Evolutionary conservation across 2,113 vertebrate genomes (phyloP).

Genomic region (Henicopernis longicauda): DNA sequence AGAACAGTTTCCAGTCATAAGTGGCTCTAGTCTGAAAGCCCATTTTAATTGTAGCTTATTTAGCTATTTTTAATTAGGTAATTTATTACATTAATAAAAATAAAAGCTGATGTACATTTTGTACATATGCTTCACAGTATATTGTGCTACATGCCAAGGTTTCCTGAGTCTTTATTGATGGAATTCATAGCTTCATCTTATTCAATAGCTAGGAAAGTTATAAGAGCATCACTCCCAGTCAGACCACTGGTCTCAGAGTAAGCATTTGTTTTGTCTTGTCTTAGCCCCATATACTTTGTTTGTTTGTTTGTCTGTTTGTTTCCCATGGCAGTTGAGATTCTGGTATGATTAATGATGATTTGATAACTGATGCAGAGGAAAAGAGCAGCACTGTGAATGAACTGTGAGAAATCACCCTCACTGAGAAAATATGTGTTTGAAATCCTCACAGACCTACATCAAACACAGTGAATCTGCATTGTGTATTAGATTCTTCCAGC

Average conservation of each 20-base stretch:
- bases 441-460: neutral
- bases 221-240: neutral
- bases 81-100: constrained; percentile 3
- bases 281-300: neutral
- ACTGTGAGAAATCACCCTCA: neutral
- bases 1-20: neutral
- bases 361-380: neutral
- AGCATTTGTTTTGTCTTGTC: neutral
- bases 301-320: neutral
- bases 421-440: neutral
- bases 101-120: neutral
- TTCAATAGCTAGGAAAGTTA: neutral
- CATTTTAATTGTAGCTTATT: neutral
- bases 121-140: neutral
- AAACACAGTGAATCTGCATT: neutral
- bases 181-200: neutral
- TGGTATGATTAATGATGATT: neutral
- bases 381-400: neutral
- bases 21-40: neutral
- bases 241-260: neutral
- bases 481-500: neutral
- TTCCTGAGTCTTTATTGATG: neutral
- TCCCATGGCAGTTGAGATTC: neutral
- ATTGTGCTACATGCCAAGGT: neutral
- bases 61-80: neutral